Evolutionary conservation across 2,797 vertebrate species (phyloP), one percentile per base, ranked within the genome.

Genomic region (Pseudopleuronectes americanus): DNA sequence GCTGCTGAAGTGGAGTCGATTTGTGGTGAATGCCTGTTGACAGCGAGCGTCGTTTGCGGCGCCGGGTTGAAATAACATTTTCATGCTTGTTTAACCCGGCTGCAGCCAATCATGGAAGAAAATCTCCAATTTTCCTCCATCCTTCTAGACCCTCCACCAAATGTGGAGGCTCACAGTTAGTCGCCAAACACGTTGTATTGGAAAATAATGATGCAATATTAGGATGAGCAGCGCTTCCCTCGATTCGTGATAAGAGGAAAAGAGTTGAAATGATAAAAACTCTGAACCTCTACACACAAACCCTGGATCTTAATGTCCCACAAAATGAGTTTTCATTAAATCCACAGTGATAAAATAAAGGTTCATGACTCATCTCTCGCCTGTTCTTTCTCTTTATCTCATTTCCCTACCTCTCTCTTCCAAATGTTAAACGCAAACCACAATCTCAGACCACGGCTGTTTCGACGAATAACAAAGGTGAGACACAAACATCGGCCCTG

Each of bases 1-100:
- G 45, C 45, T n/a, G 45, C 45, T 47, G 45, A 13, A 47, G 45
- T 47, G 45, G 17, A 13, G 41, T 43, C 41, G 16, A 14, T 43
- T 43, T 43, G 41, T 4, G 6, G 45, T 74, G 33, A 28, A 28
- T 43, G 68, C 60, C 72, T 70, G 61, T 58, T 83, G 79, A 85
- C 79, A 73, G 76, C 41, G 45, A 76, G 58, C 24, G 4, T 63
- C 13, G 13, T 63, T 64, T 19, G 17, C 6, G 17, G 45, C 12
- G 43, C 43, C 4, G 43, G 7, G 45, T 3, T 47, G 47, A 71
- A 55, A 45, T 45, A 74, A 70, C 66, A 57, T 71, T 84, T 79
- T 55, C 48, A 24, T 53, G 72, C 53, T 62, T 68, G 41, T 73
- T 67, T 68, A 56, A 47, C n/a, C 75, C 59, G 13, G 64, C 45